phyloP scores from a whole-genome alignment of 2,797 vertebrate species.

The Poecilia velifera region DNA sequence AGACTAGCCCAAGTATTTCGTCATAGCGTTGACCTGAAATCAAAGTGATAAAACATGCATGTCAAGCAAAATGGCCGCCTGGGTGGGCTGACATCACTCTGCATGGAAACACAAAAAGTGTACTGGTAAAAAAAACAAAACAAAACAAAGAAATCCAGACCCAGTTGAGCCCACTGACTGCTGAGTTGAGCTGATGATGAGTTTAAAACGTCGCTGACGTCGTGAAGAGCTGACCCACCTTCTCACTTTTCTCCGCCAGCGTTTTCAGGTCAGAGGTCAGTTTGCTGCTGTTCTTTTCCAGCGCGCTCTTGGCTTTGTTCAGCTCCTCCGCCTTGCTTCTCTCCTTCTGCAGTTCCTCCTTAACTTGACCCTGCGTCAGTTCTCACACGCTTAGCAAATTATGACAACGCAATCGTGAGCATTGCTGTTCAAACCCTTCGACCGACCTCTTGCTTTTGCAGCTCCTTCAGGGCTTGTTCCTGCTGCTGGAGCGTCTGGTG shows the following conservation, averaged over 20 bases:
- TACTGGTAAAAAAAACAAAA: too few relatives aligned
- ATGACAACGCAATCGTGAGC: neutral
- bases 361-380: slow-evolving; percentile 80
- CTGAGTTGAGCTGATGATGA: neutral
- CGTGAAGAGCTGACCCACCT: slow-evolving; percentile 78
- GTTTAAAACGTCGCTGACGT: neutral
- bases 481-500: slow-evolving; percentile 84
- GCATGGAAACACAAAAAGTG: too few relatives aligned
- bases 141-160: too few relatives aligned
- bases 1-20: too few relatives aligned
- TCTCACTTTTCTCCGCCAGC: slow-evolving; percentile 85
- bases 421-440: neutral
- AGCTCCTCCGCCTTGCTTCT: slow-evolving; percentile 85
- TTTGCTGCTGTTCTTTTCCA: slow-evolving; percentile 85
- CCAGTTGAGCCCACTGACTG: neutral
- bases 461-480: slow-evolving; percentile 80
- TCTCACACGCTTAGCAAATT: neutral
- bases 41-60: too few relatives aligned
- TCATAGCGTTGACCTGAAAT: too few relatives aligned
- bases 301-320: slow-evolving; percentile 81
- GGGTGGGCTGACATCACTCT: too few relatives aligned
- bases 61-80: too few relatives aligned
- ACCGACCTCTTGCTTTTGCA: slow-evolving; percentile 88
- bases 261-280: slow-evolving; percentile 85
- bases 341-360: slow-evolving; percentile 88